Percentiles rank a stretch among this genome's conserved stretches.
Evolutionary conservation across 35 echinoderm and acorn worm genomes (phyloP).

Genomic region (Stichopus chloronotus): DNA sequence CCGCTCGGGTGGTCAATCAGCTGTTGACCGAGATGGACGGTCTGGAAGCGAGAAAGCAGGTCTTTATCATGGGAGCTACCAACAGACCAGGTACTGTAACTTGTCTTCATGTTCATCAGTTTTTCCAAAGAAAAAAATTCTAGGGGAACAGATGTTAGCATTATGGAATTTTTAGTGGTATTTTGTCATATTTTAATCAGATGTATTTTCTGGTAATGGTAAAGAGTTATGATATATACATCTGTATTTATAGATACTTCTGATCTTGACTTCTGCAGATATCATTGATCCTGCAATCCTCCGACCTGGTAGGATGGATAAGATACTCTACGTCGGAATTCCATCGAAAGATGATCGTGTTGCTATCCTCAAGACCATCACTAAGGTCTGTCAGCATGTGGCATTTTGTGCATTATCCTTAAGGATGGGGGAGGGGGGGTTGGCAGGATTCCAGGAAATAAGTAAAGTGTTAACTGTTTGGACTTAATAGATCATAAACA

Average conservation of each 20-base stretch:
- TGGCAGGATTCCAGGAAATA: too few species aligned
- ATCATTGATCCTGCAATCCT: constrained; percentile 99
- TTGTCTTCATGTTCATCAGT: background rate
- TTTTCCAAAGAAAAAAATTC: too few species aligned
- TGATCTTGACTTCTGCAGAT: constrained; percentile 57
- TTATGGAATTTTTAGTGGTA: background rate
- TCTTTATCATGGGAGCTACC: constrained; percentile 98
- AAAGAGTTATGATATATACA: too few species aligned
- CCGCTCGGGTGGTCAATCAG: constrained; percentile 96
- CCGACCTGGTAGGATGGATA: constrained; percentile 93
- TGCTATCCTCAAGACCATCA: constrained; percentile 90
- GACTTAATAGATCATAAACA: too few species aligned
- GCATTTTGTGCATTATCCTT: background rate
- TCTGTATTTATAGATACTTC: background rate
- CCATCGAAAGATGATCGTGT: constrained; percentile 76
- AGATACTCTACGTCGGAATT: constrained; percentile 94
- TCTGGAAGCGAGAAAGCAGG: constrained; percentile 90
- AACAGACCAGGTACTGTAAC: constrained; percentile 90
- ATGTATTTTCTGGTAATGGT: background rate
- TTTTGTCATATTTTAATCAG: background rate
- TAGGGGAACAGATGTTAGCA: too few species aligned
- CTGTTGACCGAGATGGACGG: constrained; percentile 99
- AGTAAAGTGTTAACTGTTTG: too few species aligned
- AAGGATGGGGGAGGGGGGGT: too few species aligned
- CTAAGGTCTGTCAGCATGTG: constrained; percentile 68